Evolutionary conservation across 2,888 invertebrate genomes (phyloP), one percentile per base, ranked within the genome.

Genomic region (Thyatira batis): DNA sequence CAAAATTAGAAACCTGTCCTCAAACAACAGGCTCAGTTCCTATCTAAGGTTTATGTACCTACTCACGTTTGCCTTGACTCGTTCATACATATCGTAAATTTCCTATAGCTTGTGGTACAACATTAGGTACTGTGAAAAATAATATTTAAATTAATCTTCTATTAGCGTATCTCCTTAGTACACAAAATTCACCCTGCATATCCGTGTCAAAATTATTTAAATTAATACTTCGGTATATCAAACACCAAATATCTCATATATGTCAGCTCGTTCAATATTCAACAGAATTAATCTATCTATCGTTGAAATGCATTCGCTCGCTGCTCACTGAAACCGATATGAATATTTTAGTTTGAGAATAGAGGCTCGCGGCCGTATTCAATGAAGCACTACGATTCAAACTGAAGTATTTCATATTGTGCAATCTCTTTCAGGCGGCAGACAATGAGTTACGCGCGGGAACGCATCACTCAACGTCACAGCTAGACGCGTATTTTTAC

Each of bases 391-490:
- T 73, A 77, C 82, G 80, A 80, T 83, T 84, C 82, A 81, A 74
- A 76, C 82, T 78, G 86, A 85, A 88, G 85, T 85, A 89, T 89
- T 89, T 87, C 87, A 88, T 89, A 88, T 85, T 85, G 82, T 82
- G 85, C 86, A 84, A 85, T 85, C 87, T 87, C 89, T 91, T 90
- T 91, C 83, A 85, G 76, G 54, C 62, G 56, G 66, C 88, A 86
- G 84, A 92, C 91, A 91, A 91, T 89, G 81, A 76, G 75, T 67
- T 63, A 80, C 79, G 80, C 78, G 76, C 69, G 73, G 76, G 80
- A 83, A 84, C 86, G 88, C 88, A 92, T 91, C 90, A 89, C 86
- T 91, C 91, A 89, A 89, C 82, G 90, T 90, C 91, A 87, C 80
- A 66, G 73, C 72, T 79, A 73, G 84, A 84, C 83, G 78, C 78